These are phyloP conservation scores for Scaptodrosophila lebanonensis DNA, from an alignment of 1,140 invertebrate genomes.

Conservation along the genomic window DNA sequence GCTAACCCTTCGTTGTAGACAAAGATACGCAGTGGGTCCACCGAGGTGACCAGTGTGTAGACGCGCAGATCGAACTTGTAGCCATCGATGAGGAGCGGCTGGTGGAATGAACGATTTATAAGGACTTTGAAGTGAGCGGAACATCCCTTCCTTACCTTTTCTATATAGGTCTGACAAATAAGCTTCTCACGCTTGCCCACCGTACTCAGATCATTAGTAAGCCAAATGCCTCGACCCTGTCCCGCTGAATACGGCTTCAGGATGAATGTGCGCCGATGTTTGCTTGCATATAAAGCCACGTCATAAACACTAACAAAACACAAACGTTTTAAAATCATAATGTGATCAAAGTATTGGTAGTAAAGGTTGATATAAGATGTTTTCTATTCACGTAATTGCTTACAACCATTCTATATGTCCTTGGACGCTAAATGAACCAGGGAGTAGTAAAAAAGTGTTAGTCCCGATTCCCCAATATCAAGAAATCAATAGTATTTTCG, in stretches of 20 bases:
- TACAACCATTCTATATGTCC: too few species aligned
- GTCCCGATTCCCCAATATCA: too few species aligned
- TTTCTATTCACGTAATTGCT: too few species aligned
- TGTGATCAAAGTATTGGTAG: accelerated
- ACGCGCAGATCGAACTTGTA: conserved; percentile 98
- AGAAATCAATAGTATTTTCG: too few species aligned
- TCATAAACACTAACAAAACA: conserved; percentile 49
- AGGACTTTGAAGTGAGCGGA: background rate
- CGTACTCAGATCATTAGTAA: conserved; percentile 87
- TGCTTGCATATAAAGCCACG: conserved; percentile 59
- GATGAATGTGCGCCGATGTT: conserved; percentile 88
- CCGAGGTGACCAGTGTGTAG: conserved; percentile 96
- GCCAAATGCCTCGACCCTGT: conserved; percentile 90
- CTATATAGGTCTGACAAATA: conserved; percentile 89
- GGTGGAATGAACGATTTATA: conserved; percentile 18
- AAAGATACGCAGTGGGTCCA: conserved; percentile 94
- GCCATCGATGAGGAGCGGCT: conserved; percentile 94
- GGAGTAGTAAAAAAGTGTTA: too few species aligned
- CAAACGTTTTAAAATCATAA: background rate
- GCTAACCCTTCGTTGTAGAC: conserved; percentile 97
- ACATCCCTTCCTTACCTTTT: too few species aligned
- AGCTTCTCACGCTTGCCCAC: conserved; percentile 87
- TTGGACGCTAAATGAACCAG: too few species aligned
- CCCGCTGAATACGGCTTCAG: conserved; percentile 92
- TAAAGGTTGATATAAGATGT: too few species aligned